Conservation (phyloP, 2,113 vertebrate species). For the Eira barbara region DNA sequence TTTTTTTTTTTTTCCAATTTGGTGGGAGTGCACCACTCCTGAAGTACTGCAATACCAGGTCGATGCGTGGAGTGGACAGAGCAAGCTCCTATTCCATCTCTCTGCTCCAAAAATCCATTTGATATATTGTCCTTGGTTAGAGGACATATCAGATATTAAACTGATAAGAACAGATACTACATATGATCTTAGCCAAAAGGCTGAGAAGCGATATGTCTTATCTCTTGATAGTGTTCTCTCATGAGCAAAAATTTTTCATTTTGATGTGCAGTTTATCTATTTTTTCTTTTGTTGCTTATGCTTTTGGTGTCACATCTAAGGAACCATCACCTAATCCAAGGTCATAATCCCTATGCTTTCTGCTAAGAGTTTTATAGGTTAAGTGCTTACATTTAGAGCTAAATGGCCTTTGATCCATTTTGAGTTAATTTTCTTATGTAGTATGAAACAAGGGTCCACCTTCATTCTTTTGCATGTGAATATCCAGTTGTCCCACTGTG, state of each 20-base stretch:
- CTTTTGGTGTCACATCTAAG: background rate
- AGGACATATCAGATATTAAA: too few species aligned
- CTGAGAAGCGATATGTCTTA: too few species aligned
- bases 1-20: too few species aligned
- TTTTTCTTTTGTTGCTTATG: background rate
- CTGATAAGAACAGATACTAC: too few species aligned
- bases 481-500: background rate
- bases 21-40: too few species aligned
- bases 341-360: background rate
- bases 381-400: background rate
- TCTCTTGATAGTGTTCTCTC: background rate
- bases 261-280: background rate
- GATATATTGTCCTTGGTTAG: too few species aligned
- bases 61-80: too few species aligned
- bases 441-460: background rate
- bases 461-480: background rate
- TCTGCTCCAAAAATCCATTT: too few species aligned
- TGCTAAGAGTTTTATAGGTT: background rate
- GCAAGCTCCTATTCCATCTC: too few species aligned
- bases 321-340: background rate
- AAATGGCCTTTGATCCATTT: background rate
- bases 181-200: too few species aligned
- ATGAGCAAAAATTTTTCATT: background rate
- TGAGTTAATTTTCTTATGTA: constrained; percentile 9
- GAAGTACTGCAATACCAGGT: too few species aligned